Conservation (phyloP, 2,797 vertebrate species). For the Cuniculus paca region DNA sequence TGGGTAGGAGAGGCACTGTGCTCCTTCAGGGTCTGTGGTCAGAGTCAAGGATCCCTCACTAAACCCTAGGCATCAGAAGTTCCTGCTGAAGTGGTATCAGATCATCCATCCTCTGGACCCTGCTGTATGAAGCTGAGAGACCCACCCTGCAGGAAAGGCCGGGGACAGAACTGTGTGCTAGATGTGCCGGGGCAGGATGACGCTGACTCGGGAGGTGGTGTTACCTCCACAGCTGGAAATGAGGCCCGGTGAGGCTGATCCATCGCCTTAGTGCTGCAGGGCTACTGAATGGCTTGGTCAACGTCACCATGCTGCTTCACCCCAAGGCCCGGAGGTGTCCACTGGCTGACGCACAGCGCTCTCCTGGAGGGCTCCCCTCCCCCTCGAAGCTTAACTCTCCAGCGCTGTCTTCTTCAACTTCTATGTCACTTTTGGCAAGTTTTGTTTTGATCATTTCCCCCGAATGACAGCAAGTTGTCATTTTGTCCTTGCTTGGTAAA, state of each 20-base stretch:
- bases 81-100: not conserved
- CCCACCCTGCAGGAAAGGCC: fast-evolving
- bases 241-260: not conserved
- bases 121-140: not conserved
- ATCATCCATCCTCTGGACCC: not conserved
- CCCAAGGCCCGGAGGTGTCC: not conserved
- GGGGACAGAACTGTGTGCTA: not conserved
- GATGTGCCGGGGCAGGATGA: not conserved
- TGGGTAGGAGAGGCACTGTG: not conserved
- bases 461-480: not conserved
- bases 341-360: fast-evolving
- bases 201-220: fast-evolving
- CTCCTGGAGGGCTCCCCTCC: no score
- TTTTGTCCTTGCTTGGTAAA: not conserved
- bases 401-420: not conserved
- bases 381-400: not conserved
- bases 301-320: no score
- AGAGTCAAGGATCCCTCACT: not conserved
- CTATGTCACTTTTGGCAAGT: not conserved
- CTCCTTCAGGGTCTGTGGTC: not conserved
- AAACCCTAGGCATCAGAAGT: not conserved
- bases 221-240: not conserved
- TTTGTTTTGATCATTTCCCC: not conserved
- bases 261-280: not conserved
- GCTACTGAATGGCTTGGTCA: not conserved